Evolutionary conservation across 2,797 vertebrate species (phyloP).

Genomic region (Odontamblyopus lacepedii): DNA sequence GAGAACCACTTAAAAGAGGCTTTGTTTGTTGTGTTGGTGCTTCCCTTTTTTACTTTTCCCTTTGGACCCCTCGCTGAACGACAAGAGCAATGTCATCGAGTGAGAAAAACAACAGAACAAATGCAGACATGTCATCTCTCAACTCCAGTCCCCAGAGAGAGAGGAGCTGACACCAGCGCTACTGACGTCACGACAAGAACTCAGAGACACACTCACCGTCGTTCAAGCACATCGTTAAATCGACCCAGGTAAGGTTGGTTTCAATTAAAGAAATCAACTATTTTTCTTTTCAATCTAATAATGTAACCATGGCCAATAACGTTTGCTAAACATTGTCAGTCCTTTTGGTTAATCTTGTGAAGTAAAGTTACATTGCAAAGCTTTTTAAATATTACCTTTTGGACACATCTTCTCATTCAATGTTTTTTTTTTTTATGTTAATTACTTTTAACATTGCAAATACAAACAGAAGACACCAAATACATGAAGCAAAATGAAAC

Average conservation of each 20-base stretch:
- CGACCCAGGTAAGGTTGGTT: neutral
- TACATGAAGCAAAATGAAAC: too few species aligned
- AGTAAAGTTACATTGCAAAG: neutral
- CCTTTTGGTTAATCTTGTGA: too few species aligned
- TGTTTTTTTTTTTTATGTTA: too few species aligned
- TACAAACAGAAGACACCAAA: too few species aligned
- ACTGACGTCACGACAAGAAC: neutral
- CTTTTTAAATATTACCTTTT: too few species aligned
- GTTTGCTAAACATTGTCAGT: too few species aligned
- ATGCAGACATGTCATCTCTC: conserved; percentile 1
- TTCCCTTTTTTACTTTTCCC: neutral
- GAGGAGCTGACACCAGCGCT: neutral
- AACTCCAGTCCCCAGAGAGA: neutral
- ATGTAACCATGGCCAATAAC: too few species aligned
- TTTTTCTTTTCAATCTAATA: too few species aligned
- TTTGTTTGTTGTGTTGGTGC: neutral
- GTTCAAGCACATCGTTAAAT: neutral
- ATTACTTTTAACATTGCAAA: too few species aligned
- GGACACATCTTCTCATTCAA: too few species aligned
- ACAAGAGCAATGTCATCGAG: neutral
- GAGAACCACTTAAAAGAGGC: neutral
- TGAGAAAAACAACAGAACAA: conserved; percentile 6
- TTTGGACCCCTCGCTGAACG: neutral
- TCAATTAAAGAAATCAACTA: too few species aligned
- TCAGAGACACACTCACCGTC: neutral